Conservation (phyloP, 2,113 vertebrate species). For the Phylloscopus trochilus region DNA sequence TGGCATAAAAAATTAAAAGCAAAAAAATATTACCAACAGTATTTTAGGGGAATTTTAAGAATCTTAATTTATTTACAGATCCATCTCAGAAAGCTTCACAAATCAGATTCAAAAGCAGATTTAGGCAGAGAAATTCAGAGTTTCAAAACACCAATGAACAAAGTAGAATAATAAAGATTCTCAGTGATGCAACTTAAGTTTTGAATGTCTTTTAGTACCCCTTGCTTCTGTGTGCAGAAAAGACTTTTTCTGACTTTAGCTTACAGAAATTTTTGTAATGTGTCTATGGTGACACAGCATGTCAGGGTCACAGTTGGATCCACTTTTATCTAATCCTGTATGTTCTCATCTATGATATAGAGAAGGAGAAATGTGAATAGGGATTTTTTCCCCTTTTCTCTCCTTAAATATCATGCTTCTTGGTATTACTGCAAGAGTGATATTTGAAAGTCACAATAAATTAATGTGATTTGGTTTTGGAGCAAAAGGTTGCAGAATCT, state of each 20-base stretch:
- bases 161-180: not conserved
- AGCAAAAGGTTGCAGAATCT: not conserved
- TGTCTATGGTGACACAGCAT: not conserved
- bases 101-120: not conserved
- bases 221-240: not conserved
- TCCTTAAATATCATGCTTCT: not conserved
- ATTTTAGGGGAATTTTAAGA: not conserved
- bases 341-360: not conserved
- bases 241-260: not conserved
- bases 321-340: not conserved
- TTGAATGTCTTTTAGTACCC: not conserved
- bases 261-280: not conserved
- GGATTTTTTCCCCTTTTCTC: not conserved
- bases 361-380: not conserved
- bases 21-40: not conserved
- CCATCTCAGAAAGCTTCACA: not conserved
- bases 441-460: not conserved
- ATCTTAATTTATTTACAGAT: not conserved
- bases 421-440: not conserved
- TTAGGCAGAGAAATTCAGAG: not conserved
- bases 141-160: not conserved
- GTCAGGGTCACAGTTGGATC: not conserved
- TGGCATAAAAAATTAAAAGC: not conserved
- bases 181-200: not conserved
- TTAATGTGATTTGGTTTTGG: not conserved